Evolutionary conservation across 2,888 invertebrate species (phyloP).

Genomic region (Fragum sueziense): DNA sequence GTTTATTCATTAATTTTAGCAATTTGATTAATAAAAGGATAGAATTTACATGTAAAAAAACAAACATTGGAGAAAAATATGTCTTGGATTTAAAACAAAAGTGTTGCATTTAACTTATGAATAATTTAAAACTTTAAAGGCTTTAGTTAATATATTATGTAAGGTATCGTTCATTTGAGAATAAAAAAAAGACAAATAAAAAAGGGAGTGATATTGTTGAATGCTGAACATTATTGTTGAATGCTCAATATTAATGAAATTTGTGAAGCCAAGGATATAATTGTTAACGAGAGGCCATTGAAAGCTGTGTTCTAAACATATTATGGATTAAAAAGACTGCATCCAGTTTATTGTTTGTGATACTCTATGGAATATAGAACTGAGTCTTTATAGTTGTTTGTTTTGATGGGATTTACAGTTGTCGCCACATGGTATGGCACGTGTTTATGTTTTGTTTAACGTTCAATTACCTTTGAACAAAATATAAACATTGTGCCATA

Average conservation of each 20-base stretch:
- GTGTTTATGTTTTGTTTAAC: too few species aligned
- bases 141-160: neutral
- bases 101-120: neutral
- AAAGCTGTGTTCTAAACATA: neutral
- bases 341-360: constrained; percentile 5
- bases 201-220: neutral
- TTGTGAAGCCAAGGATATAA: neutral
- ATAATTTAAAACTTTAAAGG: neutral
- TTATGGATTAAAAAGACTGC: constrained; percentile 10
- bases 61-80: neutral
- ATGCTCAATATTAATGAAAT: neutral
- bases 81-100: neutral
- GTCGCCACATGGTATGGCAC: too few species aligned
- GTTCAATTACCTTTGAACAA: too few species aligned
- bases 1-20: constrained; percentile 6
- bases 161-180: neutral
- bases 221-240: neutral
- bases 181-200: neutral
- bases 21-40: neutral
- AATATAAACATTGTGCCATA: too few species aligned
- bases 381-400: neutral
- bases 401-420: neutral
- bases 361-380: neutral
- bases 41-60: neutral
- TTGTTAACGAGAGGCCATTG: neutral